Evolutionary conservation across 2,113 vertebrate species (phyloP).

Genomic region (Oplegnathus fasciatus): DNA sequence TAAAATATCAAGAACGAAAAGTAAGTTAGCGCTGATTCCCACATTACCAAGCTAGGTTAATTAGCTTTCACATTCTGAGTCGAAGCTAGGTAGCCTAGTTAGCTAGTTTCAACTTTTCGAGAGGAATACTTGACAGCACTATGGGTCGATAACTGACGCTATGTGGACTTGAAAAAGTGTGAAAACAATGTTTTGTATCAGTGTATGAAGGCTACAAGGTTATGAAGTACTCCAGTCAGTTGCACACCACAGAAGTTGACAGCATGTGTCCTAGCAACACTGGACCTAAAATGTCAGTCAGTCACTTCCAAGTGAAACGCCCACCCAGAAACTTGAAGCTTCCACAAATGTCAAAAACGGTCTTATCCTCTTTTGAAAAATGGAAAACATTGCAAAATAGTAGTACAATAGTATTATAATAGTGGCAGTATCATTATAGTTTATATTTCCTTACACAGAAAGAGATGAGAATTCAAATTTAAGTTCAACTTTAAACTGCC

Average conservation of each 20-base stretch:
- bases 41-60: neutral
- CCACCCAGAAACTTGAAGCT: neutral
- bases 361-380: neutral
- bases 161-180: too few species aligned
- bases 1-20: neutral
- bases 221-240: neutral
- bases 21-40: neutral
- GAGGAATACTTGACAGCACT: neutral
- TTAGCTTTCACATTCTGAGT: neutral
- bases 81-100: neutral
- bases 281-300: neutral
- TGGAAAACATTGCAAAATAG: neutral
- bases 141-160: neutral
- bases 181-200: neutral
- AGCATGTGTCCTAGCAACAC: neutral
- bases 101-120: neutral
- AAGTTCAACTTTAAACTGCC: neutral
- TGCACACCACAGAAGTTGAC: too few species aligned
- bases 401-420: neutral
- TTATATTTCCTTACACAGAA: neutral
- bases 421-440: neutral
- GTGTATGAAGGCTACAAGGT: neutral
- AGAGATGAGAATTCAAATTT: neutral
- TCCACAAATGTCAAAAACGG: neutral
- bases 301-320: too few species aligned